phyloP scores from a whole-genome alignment of 2,888 invertebrate species.

The Phortica okadai region DNA sequence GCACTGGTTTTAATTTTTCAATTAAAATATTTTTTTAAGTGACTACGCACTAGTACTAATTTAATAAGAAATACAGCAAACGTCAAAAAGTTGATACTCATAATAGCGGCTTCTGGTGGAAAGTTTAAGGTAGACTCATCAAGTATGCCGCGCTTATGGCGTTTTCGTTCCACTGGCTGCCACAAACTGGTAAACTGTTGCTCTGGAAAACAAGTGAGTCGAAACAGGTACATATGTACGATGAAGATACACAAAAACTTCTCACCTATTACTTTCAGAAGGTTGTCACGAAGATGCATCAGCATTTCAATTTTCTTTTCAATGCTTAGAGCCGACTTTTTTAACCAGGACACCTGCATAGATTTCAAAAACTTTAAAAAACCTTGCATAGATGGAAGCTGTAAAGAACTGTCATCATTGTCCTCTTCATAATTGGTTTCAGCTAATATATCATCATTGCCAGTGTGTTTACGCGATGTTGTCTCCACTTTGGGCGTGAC shows the following conservation, averaged over 20 bases:
- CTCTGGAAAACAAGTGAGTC: conserved; percentile 69
- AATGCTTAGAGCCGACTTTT: conserved; percentile 67
- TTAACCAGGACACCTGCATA: conserved; percentile 68
- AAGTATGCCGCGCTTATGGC: conserved; percentile 67
- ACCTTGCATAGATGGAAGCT: conserved; percentile 68
- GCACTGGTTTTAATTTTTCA: conserved; percentile 9
- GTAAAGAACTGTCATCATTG: conserved; percentile 41
- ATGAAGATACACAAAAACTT: conserved; percentile 41
- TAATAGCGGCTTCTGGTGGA: conserved; percentile 88
- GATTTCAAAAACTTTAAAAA: conserved; percentile 72
- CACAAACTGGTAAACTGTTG: conserved; percentile 77
- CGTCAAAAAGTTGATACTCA: conserved; percentile 90
- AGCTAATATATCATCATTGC: conserved; percentile 38
- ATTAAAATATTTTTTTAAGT: conserved; percentile 2
- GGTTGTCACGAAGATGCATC: conserved; percentile 75
- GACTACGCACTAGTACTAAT: conserved; percentile 82
- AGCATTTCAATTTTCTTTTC: conserved; percentile 73
- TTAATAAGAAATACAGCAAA: conserved; percentile 91
- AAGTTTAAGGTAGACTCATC: conserved; percentile 82
- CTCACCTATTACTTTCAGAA: conserved; percentile 83
- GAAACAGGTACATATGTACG: conserved; percentile 61
- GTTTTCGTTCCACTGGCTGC: conserved; percentile 71
- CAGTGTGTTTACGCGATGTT: conserved; percentile 56
- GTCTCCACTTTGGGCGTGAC: conserved; percentile 58
- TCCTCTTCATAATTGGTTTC: conserved; percentile 20